Base-by-base conservation (phyloP, 2,888 invertebrate genomes). In the Nycteola revayana region DNA sequence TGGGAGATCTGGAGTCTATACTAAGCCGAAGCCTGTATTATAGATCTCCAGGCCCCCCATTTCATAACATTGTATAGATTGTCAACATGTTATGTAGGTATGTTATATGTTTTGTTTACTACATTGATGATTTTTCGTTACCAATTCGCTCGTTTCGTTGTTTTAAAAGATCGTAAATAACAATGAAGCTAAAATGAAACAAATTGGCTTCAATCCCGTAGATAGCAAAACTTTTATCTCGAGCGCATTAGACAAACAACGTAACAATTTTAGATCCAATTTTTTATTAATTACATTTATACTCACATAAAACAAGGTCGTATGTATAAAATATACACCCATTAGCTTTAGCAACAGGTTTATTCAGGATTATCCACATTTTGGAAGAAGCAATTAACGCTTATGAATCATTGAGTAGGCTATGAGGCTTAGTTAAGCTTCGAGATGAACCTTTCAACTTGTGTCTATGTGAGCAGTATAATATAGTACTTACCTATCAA, bases 321-420 rank as follows among this genome's bases (percentile, higher is more conserved):
- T 42, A 45, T 49, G 49, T 46, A 46, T 47, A 58, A 52, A 48
- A 52, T 44, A 54, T 43, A 46, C 37, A 38, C 34, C 50, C 56
- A 51, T 60, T 58, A 56, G 51, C 63, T 51, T 55, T 36, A 38
- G 44, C 48, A 46, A 52, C 57, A 56, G 65, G 59, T 63, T 75
- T 73, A 66, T 60, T 56, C 59, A 51, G 68, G 73, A 66, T 77
- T 54, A 78, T 74, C 75, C 72, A 66, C 68, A 70, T 76, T 80
- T 77, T 66, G 65, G 63, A 70, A 70, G 71, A 62, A 70, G 74
- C 73, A 80, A 82, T 81, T 82, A 82, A 70, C 60, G 66, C 58
- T 64, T 53, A 49, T 82, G 78, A 80, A 82, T 82, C 63, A 82
- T 82, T 79, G 52, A 81, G 66, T 58, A 67, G 69, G 47, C 57